Base-by-base conservation (phyloP, 1,140 invertebrate genomes). In the Sweltsa coloradensis region DNA sequence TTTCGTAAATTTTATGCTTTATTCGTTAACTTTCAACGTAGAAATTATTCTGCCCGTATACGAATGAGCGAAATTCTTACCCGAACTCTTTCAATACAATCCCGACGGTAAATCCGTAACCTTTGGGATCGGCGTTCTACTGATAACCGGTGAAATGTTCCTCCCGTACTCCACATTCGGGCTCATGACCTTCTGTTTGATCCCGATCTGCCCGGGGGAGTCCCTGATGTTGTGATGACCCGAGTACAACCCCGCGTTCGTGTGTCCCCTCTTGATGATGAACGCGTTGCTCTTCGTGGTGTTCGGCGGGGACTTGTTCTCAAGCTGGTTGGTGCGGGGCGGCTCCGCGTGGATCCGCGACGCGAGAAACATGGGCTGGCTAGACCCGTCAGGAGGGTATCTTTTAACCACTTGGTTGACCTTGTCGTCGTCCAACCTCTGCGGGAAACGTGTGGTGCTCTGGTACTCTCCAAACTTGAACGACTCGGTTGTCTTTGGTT, bases 51-150 rank as follows among this genome's bases (percentile, higher is more conserved):
- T n/a, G n/a, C n/a, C n/a, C n/a, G n/a, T n/a, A n/a, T n/a, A n/a
- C n/a, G n/a, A n/a, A n/a, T n/a, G n/a, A n/a, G n/a, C n/a, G n/a
- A n/a, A n/a, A n/a, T n/a, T n/a, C n/a, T n/a, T n/a, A n/a, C n/a
- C n/a, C n/a, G n/a, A n/a, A n/a, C n/a, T n/a, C n/a, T n/a, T 5
- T 47, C 29, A 83, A 66, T 83, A 83, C 48, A 83, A 65, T 48
- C 81, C 81, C 21, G 79, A 83, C 44, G 78, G 77, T 58, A 82
- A 71, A 58, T 83, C 81, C 2, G 79, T 78, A 13, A 83, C 63
- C 66, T 81, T 82, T 21, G 68, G 69, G 18, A 54, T 55, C 26
- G 62, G 67, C 21, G 58, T 62, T 41, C 45, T 50, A 45, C 51
- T 55, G 4, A 55, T 55, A 18, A 14, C 36, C 23, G 16, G 9